phyloP scores from a whole-genome alignment of 2,888 invertebrate genomes.

The Pyralis farinalis region DNA sequence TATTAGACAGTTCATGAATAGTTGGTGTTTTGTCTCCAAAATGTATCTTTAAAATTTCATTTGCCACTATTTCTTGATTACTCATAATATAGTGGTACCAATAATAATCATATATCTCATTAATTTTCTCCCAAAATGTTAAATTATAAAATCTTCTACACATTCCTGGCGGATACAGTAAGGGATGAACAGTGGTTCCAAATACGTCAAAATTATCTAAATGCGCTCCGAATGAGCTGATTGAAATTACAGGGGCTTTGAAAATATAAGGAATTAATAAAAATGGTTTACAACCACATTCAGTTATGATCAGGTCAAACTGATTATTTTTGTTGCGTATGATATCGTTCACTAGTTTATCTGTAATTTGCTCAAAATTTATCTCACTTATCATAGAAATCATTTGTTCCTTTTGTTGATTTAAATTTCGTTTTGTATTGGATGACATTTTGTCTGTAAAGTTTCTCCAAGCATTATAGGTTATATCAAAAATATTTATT shows the following conservation, averaged over 20 bases:
- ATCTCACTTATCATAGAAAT: background rate
- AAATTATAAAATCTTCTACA: slow-evolving; percentile 9
- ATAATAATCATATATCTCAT: slow-evolving; percentile 16
- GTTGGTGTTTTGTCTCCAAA: slow-evolving; percentile 27
- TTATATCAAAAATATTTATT: background rate
- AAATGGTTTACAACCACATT: slow-evolving; percentile 24
- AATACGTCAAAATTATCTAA: slow-evolving; percentile 3
- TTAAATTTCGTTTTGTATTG: background rate
- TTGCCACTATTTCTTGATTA: background rate
- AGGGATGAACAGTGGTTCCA: slow-evolving; percentile 11
- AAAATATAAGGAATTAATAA: slow-evolving; percentile 18
- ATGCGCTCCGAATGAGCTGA: slow-evolving; percentile 13
- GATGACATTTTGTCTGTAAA: background rate
- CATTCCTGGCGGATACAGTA: slow-evolving; percentile 8
- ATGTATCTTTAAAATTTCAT: slow-evolving; percentile 19
- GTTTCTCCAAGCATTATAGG: background rate
- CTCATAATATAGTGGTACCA: background rate
- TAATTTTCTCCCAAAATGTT: slow-evolving; percentile 10
- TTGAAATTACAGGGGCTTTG: slow-evolving; percentile 13
- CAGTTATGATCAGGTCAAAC: slow-evolving; percentile 38
- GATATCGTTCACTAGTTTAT: slow-evolving; percentile 24
- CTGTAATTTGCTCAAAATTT: background rate
- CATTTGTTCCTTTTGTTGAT: background rate
- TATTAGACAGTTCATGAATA: slow-evolving; percentile 24
- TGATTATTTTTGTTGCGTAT: slow-evolving; percentile 22